Evolutionary conservation across 2,113 vertebrate species (phyloP).

Genomic region (Microtus ochrogaster): DNA sequence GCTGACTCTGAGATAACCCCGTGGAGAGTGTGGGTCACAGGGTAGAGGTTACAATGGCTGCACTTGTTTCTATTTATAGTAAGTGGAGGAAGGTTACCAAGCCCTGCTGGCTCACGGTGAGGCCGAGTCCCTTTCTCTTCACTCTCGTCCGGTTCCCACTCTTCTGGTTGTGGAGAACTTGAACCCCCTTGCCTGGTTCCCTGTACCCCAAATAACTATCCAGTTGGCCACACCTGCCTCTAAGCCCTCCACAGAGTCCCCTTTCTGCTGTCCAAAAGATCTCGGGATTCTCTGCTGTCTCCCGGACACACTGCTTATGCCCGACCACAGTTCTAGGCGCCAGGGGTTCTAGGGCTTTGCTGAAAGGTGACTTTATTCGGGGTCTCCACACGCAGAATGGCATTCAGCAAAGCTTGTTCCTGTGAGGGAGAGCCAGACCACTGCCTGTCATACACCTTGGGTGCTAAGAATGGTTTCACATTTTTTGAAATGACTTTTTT

Average conservation of each 20-base stretch:
- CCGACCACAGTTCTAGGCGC: neutral
- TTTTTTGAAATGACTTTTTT: neutral
- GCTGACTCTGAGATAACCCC: neutral
- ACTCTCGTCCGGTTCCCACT: no score
- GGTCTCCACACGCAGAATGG: neutral
- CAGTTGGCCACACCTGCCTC: neutral
- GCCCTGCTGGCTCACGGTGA: neutral
- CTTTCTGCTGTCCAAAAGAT: neutral
- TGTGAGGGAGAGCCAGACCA: constrained; percentile 43
- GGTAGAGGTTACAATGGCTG: neutral
- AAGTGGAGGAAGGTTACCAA: neutral
- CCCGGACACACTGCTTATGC: neutral
- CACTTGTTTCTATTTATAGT: constrained; percentile 15
- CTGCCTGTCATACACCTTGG: neutral
- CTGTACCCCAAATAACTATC: neutral
- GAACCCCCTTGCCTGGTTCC: neutral
- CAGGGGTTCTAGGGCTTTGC: neutral
- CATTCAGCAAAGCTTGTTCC: neutral
- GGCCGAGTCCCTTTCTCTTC: no score
- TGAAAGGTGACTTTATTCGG: neutral
- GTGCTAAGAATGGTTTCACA: constrained; percentile 31
- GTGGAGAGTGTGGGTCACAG: neutral
- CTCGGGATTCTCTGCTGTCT: neutral
- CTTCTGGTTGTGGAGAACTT: neutral
- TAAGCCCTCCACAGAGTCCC: neutral